Conservation (phyloP, 2,888 invertebrate species). For the Cryptocephalus moraei region DNA sequence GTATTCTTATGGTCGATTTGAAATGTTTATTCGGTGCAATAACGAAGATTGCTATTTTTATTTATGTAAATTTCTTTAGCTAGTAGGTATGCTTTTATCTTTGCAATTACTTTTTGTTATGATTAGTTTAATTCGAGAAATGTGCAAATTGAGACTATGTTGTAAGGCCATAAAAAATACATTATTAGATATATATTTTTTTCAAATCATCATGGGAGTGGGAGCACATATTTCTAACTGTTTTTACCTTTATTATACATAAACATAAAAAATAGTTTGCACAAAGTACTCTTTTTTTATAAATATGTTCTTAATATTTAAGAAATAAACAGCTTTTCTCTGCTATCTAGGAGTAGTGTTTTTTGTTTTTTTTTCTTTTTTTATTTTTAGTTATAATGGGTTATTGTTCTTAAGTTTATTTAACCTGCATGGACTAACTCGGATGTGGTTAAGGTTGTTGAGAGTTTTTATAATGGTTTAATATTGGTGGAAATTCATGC, state of each 20-base stretch:
- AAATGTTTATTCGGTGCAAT: conserved; percentile 26
- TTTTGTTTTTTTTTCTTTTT: background rate
- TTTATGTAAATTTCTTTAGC: conserved; percentile 23
- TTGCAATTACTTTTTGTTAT: conserved; percentile 16
- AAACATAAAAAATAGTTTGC: conserved; percentile 21
- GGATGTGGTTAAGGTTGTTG: no score
- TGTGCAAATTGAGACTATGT: conserved; percentile 15
- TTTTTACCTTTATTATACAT: conserved; percentile 15
- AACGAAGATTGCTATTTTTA: conserved; percentile 16
- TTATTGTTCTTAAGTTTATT: no score
- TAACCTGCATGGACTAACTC: no score
- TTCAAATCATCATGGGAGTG: conserved; percentile 15
- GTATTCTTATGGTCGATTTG: conserved; percentile 8
- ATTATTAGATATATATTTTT: conserved; percentile 1
- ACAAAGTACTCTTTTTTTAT: conserved; percentile 29
- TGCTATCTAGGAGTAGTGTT: conserved; percentile 15
- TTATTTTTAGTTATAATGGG: no score
- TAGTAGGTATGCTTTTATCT: conserved; percentile 14
- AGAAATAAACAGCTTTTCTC: conserved; percentile 33
- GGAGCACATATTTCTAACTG: conserved; percentile 22
- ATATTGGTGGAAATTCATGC: no score
- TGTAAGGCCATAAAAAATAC: conserved; percentile 13
- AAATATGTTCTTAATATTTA: conserved; percentile 28
- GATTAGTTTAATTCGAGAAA: conserved; percentile 13
- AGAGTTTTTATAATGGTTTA: no score